Evolutionary conservation across 2,797 vertebrate genomes (phyloP).

Genomic region (Buceros bicornis): DNA sequence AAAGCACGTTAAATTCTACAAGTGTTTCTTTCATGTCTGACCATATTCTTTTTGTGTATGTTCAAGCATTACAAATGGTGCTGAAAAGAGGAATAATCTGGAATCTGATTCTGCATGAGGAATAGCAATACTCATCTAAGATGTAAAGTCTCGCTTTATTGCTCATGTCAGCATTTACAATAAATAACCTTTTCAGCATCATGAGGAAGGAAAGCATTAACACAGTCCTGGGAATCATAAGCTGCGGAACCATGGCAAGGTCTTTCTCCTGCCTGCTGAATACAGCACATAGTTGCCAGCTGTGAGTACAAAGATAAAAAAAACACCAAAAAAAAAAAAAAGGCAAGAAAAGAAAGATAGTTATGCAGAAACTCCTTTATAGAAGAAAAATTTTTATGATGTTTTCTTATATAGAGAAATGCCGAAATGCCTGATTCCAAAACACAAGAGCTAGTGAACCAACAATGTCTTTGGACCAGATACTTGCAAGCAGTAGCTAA

Average conservation of each 20-base stretch:
- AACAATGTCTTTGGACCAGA: background rate
- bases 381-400: background rate
- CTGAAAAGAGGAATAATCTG: background rate
- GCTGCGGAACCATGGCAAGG: background rate
- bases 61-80: background rate
- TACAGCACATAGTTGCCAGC: background rate
- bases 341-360: background rate
- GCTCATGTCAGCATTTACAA: background rate
- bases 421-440: background rate
- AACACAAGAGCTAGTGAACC: background rate
- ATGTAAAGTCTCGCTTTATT: background rate
- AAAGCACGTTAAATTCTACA: background rate
- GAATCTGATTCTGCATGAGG: background rate
- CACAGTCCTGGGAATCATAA: background rate
- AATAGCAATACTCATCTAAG: background rate
- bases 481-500: background rate
- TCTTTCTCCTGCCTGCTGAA: background rate
- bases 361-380: background rate
- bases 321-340: background rate
- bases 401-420: background rate
- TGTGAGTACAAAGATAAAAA: background rate
- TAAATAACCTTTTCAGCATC: conserved; percentile 9
- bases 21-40: background rate
- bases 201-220: background rate
- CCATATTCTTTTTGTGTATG: background rate